phyloP scores from a whole-genome alignment of 2,113 vertebrate species.

The Falco punctatus region DNA sequence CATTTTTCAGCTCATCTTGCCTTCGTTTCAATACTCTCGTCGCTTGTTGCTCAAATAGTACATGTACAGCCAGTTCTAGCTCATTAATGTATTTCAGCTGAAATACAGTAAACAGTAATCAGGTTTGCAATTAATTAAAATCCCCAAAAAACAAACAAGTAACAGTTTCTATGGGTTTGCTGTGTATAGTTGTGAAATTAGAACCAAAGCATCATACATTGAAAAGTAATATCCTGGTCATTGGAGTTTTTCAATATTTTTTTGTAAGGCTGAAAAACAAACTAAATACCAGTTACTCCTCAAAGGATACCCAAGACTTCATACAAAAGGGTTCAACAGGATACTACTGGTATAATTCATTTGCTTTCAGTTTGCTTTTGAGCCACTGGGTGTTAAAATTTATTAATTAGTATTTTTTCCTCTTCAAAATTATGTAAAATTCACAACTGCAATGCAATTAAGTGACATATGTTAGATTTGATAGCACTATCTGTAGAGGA shows the following conservation, averaged over 20 bases:
- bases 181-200: background rate
- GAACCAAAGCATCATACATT: background rate
- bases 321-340: background rate
- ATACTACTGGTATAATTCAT: background rate
- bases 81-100: slow-evolving; percentile 85
- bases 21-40: slow-evolving; percentile 75
- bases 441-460: background rate
- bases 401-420: background rate
- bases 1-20: slow-evolving; percentile 79
- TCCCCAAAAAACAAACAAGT: background rate
- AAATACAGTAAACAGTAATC: slow-evolving; percentile 34
- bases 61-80: slow-evolving; percentile 82
- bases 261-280: background rate
- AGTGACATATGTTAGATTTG: background rate
- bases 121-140: background rate
- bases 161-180: accelerated
- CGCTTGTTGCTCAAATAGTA: slow-evolving; percentile 79
- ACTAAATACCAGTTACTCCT: background rate
- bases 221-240: background rate
- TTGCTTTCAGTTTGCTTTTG: background rate
- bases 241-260: background rate
- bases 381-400: background rate
- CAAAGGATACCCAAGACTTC: background rate
- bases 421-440: background rate
- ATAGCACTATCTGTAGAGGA: background rate